A percentile compares a stretch with the other conserved stretches of the same genome.
phyloP scores from a whole-genome alignment of 1,140 invertebrate species.

The Eueides isabella region DNA sequence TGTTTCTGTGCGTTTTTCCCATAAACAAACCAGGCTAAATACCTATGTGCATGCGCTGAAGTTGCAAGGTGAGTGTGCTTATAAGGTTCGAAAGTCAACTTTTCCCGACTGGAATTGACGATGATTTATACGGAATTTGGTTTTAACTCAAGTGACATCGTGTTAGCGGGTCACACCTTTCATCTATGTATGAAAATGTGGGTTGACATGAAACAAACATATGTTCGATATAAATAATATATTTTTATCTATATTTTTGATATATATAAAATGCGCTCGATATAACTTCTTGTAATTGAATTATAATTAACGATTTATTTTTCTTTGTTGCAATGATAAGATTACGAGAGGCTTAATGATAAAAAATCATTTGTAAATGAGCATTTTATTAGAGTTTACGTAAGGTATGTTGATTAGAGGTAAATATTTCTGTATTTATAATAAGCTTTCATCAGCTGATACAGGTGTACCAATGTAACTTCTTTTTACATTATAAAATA shows the following conservation, averaged over 20 bases:
- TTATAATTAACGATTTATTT: conserved; percentile 12
- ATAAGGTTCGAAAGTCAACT: conserved; percentile 55
- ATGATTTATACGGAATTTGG: conserved; percentile 39
- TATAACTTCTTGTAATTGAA: not conserved
- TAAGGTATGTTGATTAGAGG: not conserved
- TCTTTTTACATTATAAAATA: not conserved
- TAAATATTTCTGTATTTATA: not conserved
- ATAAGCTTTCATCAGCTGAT: not conserved
- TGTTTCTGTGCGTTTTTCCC: conserved; percentile 49
- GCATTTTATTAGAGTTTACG: not conserved
- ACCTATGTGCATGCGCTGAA: conserved; percentile 63
- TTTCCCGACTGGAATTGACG: conserved; percentile 47
- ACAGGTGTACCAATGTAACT: not conserved
- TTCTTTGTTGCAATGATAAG: conserved; percentile 24
- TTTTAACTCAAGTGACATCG: conserved; percentile 31
- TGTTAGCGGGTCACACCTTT: conserved; percentile 36
- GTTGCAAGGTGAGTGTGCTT: conserved; percentile 61
- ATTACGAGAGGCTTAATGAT: conserved; percentile 5
- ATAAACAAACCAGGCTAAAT: conserved; percentile 38
- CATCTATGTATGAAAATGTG: conserved; percentile 15
- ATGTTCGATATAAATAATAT: not conserved
- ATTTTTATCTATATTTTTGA: not conserved
- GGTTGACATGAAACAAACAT: conserved; percentile 20
- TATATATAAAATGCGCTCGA: not conserved
- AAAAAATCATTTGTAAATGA: not conserved